A percentile compares a stretch with the other conserved stretches of the same genome.
Conservation (phyloP, 1,140 invertebrate species). For the Carcinoscorpius rotundicauda region DNA sequence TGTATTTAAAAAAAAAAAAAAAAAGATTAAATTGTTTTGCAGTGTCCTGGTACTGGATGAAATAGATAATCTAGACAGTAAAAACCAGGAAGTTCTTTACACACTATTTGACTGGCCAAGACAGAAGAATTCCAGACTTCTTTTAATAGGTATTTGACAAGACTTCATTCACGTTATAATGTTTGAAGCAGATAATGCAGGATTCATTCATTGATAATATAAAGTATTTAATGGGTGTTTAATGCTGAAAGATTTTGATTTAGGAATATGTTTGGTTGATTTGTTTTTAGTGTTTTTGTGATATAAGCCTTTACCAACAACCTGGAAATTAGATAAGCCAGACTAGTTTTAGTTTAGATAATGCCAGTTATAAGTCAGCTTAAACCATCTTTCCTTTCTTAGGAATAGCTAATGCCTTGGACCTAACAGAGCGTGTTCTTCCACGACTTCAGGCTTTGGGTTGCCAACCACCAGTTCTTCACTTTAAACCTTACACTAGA, state of each 20-base stretch:
- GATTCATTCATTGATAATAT: no score
- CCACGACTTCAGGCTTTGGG: constrained; percentile 61
- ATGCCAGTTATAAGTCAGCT: no score
- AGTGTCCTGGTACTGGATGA: constrained; percentile 87
- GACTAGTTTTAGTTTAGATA: no score
- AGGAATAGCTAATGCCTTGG: constrained; percentile 82
- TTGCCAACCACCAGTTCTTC: constrained; percentile 47
- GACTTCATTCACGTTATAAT: no score
- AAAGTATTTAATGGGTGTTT: no score
- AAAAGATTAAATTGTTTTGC: constrained; percentile 28
- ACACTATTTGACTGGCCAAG: constrained; percentile 88
- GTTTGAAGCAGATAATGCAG: no score
- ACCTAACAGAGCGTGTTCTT: constrained; percentile 81
- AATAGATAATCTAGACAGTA: constrained; percentile 79
- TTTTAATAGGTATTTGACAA: constrained; percentile 55
- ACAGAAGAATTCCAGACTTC: constrained; percentile 49
- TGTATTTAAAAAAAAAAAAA: neutral
- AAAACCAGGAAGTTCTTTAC: constrained; percentile 77
- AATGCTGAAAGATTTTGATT: no score
- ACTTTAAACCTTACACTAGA: constrained; percentile 86
- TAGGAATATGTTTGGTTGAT: no score
- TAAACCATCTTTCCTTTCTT: no score
- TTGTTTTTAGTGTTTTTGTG: no score
- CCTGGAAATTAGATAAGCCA: no score
- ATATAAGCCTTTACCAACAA: no score